Conservation (phyloP, 2,888 invertebrate genomes). For the Craniophora ligustri region DNA sequence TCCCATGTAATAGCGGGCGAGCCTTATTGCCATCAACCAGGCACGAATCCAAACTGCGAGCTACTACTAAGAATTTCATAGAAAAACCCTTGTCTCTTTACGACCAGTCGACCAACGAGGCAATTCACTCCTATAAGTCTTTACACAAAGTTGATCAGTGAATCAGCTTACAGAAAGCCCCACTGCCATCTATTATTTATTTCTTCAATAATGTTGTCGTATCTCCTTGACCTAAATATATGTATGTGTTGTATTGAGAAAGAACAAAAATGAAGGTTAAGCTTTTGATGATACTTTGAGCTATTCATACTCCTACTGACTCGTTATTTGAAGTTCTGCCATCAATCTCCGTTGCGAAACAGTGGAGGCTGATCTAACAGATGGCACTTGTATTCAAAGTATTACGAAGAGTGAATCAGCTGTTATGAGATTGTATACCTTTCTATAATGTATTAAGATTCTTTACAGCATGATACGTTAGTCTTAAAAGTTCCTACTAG, state of each 20-base stretch:
- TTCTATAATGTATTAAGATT: neutral
- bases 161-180: constrained; percentile 18
- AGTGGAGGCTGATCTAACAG: constrained; percentile 30
- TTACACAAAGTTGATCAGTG: constrained; percentile 24
- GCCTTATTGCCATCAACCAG: no score
- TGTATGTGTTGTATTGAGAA: constrained; percentile 37
- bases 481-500: no score
- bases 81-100: no score
- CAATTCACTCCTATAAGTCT: neutral
- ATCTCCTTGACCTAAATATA: constrained; percentile 45
- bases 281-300: constrained; percentile 44
- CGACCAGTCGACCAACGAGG: no score
- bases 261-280: constrained; percentile 44
- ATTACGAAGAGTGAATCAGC: neutral
- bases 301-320: constrained; percentile 53
- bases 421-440: neutral
- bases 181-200: constrained; percentile 22
- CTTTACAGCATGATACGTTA: neutral
- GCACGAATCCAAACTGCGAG: no score
- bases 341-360: constrained; percentile 46
- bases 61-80: no score
- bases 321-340: constrained; percentile 42
- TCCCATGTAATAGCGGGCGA: no score
- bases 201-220: constrained; percentile 32
- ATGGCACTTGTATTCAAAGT: constrained; percentile 25